Base-by-base conservation (phyloP, 1,140 invertebrate genomes). In the Saxidomus purpurata region DNA sequence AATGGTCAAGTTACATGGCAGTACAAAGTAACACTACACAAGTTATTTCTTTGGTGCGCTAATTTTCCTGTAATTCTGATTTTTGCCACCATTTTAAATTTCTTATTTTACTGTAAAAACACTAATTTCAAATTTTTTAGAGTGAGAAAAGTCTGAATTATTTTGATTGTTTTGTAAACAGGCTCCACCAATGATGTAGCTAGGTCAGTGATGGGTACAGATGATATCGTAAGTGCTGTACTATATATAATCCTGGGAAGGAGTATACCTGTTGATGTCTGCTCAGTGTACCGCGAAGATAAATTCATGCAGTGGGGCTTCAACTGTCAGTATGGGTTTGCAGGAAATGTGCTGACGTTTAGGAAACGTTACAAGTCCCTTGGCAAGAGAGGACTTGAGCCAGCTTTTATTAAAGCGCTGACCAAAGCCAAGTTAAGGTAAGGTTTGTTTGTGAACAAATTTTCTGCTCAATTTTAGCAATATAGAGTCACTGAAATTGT, bases 261-360 rank as follows among this genome's bases (percentile, higher is more conserved):
- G 89, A 93, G 25, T 31, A 81, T 61, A 1, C 87, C 90, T 34
- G 92, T 95, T 22, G 94, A 95, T 92, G 77, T 95, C 13, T 93
- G 92, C 22, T 93, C 94, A 13, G 89, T 94, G 0, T 94, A 92
- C 80, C 80, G 89, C 17, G 90, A 94, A 15, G 94, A 94, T 11
- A 93, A 93, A 43, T 93, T 95, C 69, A 47, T 90, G 34, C 90
- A 92, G 43, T 95, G 93, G 93, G 91, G 89, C 11, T 95, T 95
- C 90, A 94, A 94, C 79, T 92, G 89, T 47, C 95, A 95, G 76
- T 95, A 95, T 90, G 95, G 95, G 0, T 95, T 95, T 91, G 93
- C 90, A 84, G 94, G 94, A 47, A 94, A 94, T 91, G 93, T 95
- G 0, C 87, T 95, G 25, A 88, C 83, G 43, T 94, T 93, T 49